Percentiles rank a stretch among this genome's conserved stretches.
These are phyloP conservation scores for Harpegnathos saltator DNA, from an alignment of 1,140 invertebrate species.

Conservation along the genomic window DNA sequence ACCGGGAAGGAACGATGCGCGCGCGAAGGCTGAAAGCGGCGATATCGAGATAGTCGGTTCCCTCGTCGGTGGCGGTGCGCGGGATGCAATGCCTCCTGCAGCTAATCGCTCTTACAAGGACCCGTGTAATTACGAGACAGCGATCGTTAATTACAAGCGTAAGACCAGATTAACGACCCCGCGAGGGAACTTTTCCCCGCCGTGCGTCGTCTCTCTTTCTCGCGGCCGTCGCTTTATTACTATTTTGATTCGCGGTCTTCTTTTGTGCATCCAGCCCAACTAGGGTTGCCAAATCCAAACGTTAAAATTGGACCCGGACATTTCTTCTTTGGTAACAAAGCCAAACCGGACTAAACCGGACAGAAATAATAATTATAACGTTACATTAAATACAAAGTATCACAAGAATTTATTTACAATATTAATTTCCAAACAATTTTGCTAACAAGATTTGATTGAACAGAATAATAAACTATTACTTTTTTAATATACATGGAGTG, in stretches of 20 bases:
- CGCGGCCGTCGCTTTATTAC: not conserved
- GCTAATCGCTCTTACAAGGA: conserved; percentile 46
- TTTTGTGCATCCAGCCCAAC: not conserved
- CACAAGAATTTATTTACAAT: too few relatives aligned
- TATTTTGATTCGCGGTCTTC: conserved; percentile 13
- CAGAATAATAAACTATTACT: too few relatives aligned
- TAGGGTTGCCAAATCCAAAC: too few relatives aligned
- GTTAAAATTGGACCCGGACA: too few relatives aligned
- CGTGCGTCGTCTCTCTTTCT: not conserved
- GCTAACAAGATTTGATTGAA: too few relatives aligned
- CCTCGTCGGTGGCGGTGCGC: not conserved
- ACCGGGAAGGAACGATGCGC: conserved; percentile 32
- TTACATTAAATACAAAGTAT: too few relatives aligned
- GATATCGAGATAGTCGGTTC: conserved; percentile 31
- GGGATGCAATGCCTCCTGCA: conserved; percentile 35
- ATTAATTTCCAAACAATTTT: too few relatives aligned
- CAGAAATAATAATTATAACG: too few relatives aligned
- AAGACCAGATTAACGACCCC: conserved; percentile 30
- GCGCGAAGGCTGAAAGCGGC: conserved; percentile 20
- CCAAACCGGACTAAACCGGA: too few relatives aligned
- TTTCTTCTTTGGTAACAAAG: too few relatives aligned
- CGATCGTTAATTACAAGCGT: conserved; percentile 38
- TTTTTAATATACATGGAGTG: too few relatives aligned
- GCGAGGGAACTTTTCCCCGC: not conserved
- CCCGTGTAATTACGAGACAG: conserved; percentile 3